Conservation (phyloP, 2,797 vertebrate genomes). For the Sphenopsis melanotis region DNA sequence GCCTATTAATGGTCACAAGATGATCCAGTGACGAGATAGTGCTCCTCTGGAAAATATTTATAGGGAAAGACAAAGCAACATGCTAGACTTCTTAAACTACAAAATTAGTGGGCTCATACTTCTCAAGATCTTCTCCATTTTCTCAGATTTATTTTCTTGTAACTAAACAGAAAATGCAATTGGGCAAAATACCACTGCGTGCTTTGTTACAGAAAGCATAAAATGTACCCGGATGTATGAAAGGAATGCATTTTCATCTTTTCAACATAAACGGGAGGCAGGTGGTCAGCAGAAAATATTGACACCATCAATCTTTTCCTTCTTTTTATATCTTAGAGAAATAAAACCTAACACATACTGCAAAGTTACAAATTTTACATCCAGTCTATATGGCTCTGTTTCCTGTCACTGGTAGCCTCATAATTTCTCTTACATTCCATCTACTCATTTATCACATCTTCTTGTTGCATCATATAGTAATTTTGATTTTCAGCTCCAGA, state of each 20-base stretch:
- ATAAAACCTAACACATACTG: background rate
- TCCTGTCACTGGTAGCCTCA: background rate
- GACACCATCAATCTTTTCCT: background rate
- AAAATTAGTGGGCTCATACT: background rate
- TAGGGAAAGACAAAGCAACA: background rate
- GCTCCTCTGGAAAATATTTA: slow-evolving; percentile 29
- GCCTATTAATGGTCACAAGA: background rate
- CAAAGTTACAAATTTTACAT: background rate
- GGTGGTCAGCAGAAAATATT: background rate
- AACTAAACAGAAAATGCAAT: background rate
- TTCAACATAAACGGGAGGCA: background rate
- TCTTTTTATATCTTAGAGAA: background rate
- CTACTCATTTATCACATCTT: background rate
- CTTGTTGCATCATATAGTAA: background rate
- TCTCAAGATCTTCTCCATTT: background rate
- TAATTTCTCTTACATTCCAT: background rate
- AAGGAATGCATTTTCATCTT: background rate
- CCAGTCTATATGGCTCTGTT: background rate
- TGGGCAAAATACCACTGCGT: background rate
- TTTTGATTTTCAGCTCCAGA: slow-evolving; percentile 13
- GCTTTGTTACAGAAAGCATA: background rate
- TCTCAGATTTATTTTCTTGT: background rate
- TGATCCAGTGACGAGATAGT: background rate
- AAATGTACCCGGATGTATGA: background rate
- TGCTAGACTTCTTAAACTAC: background rate